Base-by-base conservation (phyloP, 2,888 invertebrate species). In the Diachrysia chrysitis region DNA sequence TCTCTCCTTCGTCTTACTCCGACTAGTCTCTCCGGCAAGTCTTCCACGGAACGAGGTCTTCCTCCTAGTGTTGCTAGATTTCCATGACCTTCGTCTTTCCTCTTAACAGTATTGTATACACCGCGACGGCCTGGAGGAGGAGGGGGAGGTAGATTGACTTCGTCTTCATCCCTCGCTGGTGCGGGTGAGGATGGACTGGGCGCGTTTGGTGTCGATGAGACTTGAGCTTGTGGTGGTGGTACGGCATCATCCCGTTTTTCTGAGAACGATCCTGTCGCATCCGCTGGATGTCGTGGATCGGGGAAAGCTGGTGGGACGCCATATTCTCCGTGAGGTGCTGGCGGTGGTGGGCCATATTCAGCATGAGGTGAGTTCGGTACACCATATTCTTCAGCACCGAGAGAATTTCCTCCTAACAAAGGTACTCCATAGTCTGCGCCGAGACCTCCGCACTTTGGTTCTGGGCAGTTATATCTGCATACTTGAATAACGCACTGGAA, bases 401-500 rank as follows among this genome's bases (percentile, higher is more conserved):
- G 92, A 54, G 96, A 95, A 77, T 96, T 96, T 56, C 97, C 97
- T 68, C 97, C 96, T 56, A 96, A 88, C 25, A 96, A 93, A 51
- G 97, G 97, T 58, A 96, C 96, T 66, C 97, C 97, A 78, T 97
- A 97, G 83, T 97, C 97, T 55, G 96, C 96, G 46, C 96, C 96
- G 35, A 96, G 94, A 72, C 96, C 97, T 89, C 98, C 97, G 90
- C 98, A 99, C 92, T 98, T 98, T 2, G 98, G 98, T 87, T 98
- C 98, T 1, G 98, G 98, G 83, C 98, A 99, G 89, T 98, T 98
- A 91, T 98, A 98, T 82, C 98, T 96, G 87, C 99, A 99, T 4
- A 99, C 98, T 95, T 99, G 99, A 82, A 99, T 99, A 54, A 98
- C 98, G 89, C 99, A 99, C 91, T 99, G 99, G 97, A 99, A 99